Conservation (phyloP, 2,113 vertebrate genomes). For the human region GRCh38 chr13:67550501-67551000, state of each 20-base stretch:
- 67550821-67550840: constrained; percentile 30
- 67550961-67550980: not conserved
- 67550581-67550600: constrained; percentile 2
- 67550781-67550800: constrained; percentile 51
- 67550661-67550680: constrained; percentile 60
- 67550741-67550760: constrained; percentile 46
- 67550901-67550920: not conserved
- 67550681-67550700: constrained; percentile 44
- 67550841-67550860: constrained; percentile 41
- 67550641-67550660: constrained; percentile 47
- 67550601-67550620: constrained; percentile 58
- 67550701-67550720: constrained; percentile 51
- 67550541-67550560: constrained; percentile 44
- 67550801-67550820: constrained; percentile 49
- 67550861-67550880: not conserved
- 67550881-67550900: constrained; percentile 44
- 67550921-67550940: not conserved
- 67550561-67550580: constrained; percentile 36
- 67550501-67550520: constrained; percentile 18
- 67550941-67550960: not conserved
- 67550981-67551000: not conserved
- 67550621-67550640: constrained; percentile 4
- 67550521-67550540: constrained; percentile 32
- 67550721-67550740: constrained; percentile 53
- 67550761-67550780: not conserved